A percentile compares a stretch with the other conserved stretches of the same genome.
Conservation (phyloP, 2,888 invertebrate species). For the Drosophila flavopinicola region DNA sequence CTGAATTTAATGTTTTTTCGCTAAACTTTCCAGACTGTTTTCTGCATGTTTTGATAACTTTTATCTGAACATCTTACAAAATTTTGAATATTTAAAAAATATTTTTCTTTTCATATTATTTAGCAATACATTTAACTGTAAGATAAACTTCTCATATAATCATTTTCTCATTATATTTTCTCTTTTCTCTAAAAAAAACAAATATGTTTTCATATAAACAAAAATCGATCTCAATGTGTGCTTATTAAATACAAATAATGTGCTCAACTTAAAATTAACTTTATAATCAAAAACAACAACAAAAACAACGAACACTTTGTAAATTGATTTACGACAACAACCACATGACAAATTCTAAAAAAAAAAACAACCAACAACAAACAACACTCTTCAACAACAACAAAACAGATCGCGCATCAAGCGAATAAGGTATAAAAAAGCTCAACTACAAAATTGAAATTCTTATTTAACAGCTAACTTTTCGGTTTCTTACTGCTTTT, state of each 20-base stretch:
- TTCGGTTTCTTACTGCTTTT: conserved; percentile 52
- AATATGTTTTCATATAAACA: conserved; percentile 50
- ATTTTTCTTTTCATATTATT: conserved; percentile 25
- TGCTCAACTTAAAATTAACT: conserved; percentile 64
- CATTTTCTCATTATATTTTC: conserved; percentile 77
- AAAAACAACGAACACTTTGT: conserved; percentile 62
- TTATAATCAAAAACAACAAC: conserved; percentile 53
- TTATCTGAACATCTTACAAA: conserved; percentile 53
- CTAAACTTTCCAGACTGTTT: conserved; percentile 52
- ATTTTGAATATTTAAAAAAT: neutral
- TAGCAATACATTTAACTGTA: conserved; percentile 56
- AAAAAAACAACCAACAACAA: conserved; percentile 45
- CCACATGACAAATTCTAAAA: conserved; percentile 45
- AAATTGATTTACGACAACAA: conserved; percentile 55
- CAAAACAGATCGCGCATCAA: conserved; percentile 84
- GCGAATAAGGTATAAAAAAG: conserved; percentile 84
- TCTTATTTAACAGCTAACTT: conserved; percentile 57
- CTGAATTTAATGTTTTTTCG: conserved; percentile 43
- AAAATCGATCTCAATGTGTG: conserved; percentile 80
- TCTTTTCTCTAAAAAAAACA: conserved; percentile 73
- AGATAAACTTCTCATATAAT: conserved; percentile 74
- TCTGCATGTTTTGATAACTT: conserved; percentile 67
- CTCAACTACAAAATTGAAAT: conserved; percentile 65
- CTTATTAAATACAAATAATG: conserved; percentile 71
- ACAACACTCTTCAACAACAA: conserved; percentile 54